Base-by-base conservation (phyloP, 2,888 invertebrate genomes). In the Oxytorus armatus region DNA sequence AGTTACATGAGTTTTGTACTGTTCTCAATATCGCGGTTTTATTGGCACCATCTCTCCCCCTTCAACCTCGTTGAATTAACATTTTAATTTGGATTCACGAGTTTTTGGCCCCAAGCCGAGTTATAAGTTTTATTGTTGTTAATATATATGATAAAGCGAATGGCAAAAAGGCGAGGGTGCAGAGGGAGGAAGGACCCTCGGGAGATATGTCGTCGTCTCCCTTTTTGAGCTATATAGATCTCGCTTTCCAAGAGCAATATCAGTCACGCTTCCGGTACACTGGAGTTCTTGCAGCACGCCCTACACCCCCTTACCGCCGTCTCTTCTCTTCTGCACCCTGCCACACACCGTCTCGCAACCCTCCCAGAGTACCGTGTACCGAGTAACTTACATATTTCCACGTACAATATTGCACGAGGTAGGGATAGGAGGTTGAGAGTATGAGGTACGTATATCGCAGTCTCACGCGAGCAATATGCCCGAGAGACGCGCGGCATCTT, bases 121-220 rank as follows among this genome's bases (percentile, higher is more conserved):
- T 86, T 84, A 84, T 83, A 85, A 86, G 84, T 86, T 85, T 85
- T 85, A 85, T 86, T 85, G 85, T 85, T 85, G 85, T 85, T 86
- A 85, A 86, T 86, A 85, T 85, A 86, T 85, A 86, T 84, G 85
- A 86, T 84, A 85, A 85, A 83, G 83, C 74, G 79, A 49, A 69
- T 68, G 65, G 65, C 79, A 65, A 73, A n/a, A 61, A 65, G 65
- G 39, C 68, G 61, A 59, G 77, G 63, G 59, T 23, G 73, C 44
- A 23, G 47, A 42, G 49, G 47, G 61, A 51, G 47, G 61, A 51
- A 74, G 69, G 73, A 80, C 84, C 84, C 84, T 77, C 63, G 73
- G 82, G 80, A 77, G 76, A 76, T 79, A 79, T 39, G 74, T 74
- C 74, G 74, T 79, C 65, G 77, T 79, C 84, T 80, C 84, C 78